phyloP scores from a whole-genome alignment of 2,797 vertebrate species.

The Protosalanx chinensis region DNA sequence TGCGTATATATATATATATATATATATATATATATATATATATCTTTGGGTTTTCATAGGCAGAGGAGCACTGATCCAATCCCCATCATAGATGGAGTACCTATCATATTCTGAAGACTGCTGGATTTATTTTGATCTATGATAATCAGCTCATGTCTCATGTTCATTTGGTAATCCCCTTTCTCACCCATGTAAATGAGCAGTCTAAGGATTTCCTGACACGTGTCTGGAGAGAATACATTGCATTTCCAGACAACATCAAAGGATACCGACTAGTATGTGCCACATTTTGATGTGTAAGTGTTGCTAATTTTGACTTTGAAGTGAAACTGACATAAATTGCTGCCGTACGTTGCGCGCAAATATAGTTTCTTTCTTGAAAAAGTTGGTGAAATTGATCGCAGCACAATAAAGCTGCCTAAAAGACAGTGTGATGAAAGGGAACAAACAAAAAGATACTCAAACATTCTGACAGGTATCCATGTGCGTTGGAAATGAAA shows the following conservation, averaged over 20 bases:
- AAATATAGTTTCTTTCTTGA: neutral
- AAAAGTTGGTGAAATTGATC: slow-evolving; percentile 21
- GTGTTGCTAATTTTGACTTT: neutral
- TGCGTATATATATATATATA: too few relatives aligned
- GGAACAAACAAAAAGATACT: slow-evolving; percentile 14
- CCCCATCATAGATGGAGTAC: neutral
- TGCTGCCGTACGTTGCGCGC: neutral
- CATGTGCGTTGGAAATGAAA: slow-evolving; percentile 6
- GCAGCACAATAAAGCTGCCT: slow-evolving; percentile 15
- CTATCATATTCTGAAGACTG: slow-evolving; percentile 1
- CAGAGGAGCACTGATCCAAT: neutral
- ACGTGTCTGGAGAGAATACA: neutral
- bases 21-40: neutral
- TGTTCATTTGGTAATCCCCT: slow-evolving; percentile 5
- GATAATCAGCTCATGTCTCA: slow-evolving; percentile 15
- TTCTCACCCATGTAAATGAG: slow-evolving; percentile 2
- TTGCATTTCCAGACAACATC: slow-evolving; percentile 1
- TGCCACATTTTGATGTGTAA: neutral
- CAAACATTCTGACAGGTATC: slow-evolving; percentile 26
- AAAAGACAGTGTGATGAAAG: slow-evolving; percentile 7
- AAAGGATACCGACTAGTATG: neutral
- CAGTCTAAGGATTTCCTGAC: neutral
- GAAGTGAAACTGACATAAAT: slow-evolving; percentile 4
- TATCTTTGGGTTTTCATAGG: neutral
- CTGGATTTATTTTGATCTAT: slow-evolving; percentile 5